Evolutionary conservation across 2,888 invertebrate species (phyloP).

Genomic region (Dasypogon diadema): DNA sequence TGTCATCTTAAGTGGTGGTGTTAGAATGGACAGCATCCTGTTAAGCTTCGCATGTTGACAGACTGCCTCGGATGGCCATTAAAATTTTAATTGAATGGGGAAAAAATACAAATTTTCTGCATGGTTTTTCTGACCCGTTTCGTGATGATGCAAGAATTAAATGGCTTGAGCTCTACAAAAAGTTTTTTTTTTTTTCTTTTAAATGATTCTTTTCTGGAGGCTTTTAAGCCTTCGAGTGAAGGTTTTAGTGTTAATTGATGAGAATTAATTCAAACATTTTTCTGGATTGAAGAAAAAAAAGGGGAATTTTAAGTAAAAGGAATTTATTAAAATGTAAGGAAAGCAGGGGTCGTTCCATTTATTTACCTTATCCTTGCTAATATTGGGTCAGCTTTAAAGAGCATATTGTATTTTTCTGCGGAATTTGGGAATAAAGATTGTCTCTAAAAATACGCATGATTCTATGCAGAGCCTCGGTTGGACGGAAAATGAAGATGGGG

Average conservation of each 20-base stretch:
- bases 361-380: no score
- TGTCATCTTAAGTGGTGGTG: slow-evolving; percentile 42
- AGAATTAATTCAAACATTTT: no score
- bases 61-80: slow-evolving; percentile 23
- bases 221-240: neutral
- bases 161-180: slow-evolving; percentile 22
- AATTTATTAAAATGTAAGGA: no score
- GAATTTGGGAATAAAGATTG: no score
- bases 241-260: slow-evolving; percentile 23
- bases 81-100: slow-evolving; percentile 43
- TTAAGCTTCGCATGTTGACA: slow-evolving; percentile 40
- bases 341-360: no score
- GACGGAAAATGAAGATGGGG: no score
- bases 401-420: no score
- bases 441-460: no score
- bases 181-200: neutral
- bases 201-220: slow-evolving; percentile 22
- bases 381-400: no score
- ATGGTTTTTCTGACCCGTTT: slow-evolving; percentile 47
- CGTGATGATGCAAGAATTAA: slow-evolving; percentile 55
- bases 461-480: no score
- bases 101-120: slow-evolving; percentile 51
- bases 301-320: no score
- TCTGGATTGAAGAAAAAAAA: no score
- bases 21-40: slow-evolving; percentile 3